Base-by-base conservation (phyloP, 2,888 invertebrate genomes). In the Tachystola acroxantha region DNA sequence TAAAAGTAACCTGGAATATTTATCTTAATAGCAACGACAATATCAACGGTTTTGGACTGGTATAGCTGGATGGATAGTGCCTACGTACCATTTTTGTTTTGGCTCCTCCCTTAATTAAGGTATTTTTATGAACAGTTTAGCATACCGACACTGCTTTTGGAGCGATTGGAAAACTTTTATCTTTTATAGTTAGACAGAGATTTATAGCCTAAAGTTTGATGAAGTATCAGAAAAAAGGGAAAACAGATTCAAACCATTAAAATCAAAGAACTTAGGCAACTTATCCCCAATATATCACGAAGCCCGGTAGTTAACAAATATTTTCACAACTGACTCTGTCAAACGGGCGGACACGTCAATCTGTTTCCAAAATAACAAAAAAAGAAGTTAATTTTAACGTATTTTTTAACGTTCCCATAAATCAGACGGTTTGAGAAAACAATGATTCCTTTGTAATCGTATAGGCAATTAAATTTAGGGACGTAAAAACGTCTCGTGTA, bases 391-490 rank as follows among this genome's bases (percentile, higher is more conserved):
- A 49, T 48, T 50, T 51, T 51, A 53, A 48, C 47, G 52, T 48
- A 49, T 48, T 48, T 50, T 68, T 66, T 62, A 66, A 58, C 54
- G 50, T 50, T 42, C 34, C 55, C 60, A 64, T 85, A 85, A 84
- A 85, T 85, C 78, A 81, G 59, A 45, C 52, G 43, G 73, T 66
- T 75, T 77, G 75, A 64, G 72, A 79, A 82, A 81, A 86, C 86
- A 86, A 75, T 71, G 71, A 72, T 65, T 66, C 75, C 84, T 85
- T 86, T 86, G 86, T 86, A 84, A 86, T 76, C 64, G 67, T 73
- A 82, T 79, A 77, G 72, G 77, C 72, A 71, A 75, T 86, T 77
- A 86, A 84, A 80, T 69, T 67, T 68, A 50, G 59, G 63, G 57
- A 64, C 67, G 67, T 80, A 73, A 84, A 82, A 76, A 34, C 34